These are phyloP conservation scores for Pelodytes ibericus DNA, from an alignment of 2,797 vertebrate genomes.

Conservation along the genomic window DNA sequence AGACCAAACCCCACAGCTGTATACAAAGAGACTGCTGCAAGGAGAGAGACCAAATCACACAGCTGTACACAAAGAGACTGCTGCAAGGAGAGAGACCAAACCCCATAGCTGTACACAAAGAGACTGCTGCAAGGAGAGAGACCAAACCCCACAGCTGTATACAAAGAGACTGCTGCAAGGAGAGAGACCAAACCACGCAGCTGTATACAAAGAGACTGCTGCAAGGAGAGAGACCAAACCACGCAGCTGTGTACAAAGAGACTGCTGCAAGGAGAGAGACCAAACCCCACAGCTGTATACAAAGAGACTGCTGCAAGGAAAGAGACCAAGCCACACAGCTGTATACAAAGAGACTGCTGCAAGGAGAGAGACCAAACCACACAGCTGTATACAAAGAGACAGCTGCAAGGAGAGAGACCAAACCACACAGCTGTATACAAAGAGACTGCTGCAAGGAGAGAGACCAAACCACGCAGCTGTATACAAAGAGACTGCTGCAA, in stretches of 20 bases:
- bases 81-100: too few relatives aligned
- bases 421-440: too few relatives aligned
- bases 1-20: neutral
- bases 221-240: too few relatives aligned
- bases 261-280: neutral
- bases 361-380: too few relatives aligned
- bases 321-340: neutral
- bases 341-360: neutral
- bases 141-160: neutral
- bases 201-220: neutral
- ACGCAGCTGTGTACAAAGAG: too few relatives aligned
- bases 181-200: too few relatives aligned
- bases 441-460: too few relatives aligned
- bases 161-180: neutral
- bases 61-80: too few relatives aligned
- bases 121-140: neutral
- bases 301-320: neutral
- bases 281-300: neutral
- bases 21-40: slow-evolving; percentile 3
- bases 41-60: neutral
- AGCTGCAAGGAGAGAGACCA: neutral
- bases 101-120: too few relatives aligned
- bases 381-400: too few relatives aligned
- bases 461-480: too few relatives aligned
- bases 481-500: too few relatives aligned